Conservation (phyloP, 2,113 vertebrate genomes). For the Gallinago undulata region DNA sequence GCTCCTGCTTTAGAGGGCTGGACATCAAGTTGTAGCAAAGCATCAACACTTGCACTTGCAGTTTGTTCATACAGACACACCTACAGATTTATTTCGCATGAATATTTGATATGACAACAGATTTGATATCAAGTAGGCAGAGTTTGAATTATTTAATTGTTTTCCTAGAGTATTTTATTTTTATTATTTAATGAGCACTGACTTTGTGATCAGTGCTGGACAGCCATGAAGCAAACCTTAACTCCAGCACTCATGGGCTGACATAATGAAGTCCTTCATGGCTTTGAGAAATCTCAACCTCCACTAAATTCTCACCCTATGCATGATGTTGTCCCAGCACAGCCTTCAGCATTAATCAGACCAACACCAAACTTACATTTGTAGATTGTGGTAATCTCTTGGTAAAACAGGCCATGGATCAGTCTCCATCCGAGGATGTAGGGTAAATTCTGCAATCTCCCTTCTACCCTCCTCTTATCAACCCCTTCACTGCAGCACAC, state of each 20-base stretch:
- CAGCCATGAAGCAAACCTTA: neutral
- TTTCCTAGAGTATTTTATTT: conserved; percentile 63
- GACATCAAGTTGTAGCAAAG: neutral
- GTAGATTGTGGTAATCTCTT: neutral
- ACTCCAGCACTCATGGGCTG: neutral
- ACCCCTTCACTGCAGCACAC: neutral
- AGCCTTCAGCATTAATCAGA: neutral
- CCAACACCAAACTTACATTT: neutral
- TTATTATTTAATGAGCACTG: conserved; percentile 41
- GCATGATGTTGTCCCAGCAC: neutral
- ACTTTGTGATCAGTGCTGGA: neutral
- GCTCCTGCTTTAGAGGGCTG: neutral
- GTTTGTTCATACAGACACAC: conserved; percentile 22
- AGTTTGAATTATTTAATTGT: conserved; percentile 71
- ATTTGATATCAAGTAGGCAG: conserved; percentile 48
- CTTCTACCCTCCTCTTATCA: neutral
- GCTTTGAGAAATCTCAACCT: neutral
- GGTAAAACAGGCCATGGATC: neutral
- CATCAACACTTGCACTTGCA: neutral
- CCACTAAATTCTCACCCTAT: neutral
- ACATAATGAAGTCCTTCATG: neutral
- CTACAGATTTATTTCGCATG: conserved; percentile 41
- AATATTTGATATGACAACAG: conserved; percentile 68
- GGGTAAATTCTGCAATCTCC: neutral
- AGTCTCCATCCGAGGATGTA: neutral